phyloP scores from a whole-genome alignment of 2,888 invertebrate species.

The Polyommatus icarus region DNA sequence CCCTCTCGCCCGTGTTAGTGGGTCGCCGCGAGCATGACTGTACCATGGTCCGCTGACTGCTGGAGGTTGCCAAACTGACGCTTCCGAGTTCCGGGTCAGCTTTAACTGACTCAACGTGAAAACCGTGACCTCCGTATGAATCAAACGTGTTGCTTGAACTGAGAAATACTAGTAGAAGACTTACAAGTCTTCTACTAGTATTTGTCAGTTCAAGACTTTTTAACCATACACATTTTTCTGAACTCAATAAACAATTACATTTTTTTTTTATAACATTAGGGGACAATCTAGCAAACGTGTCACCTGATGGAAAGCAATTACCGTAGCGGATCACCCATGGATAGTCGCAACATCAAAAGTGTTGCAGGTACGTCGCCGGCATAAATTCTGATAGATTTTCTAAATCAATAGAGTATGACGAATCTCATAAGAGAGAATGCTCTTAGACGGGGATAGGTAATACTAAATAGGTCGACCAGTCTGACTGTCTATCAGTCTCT shows the following conservation, averaged over 20 bases:
- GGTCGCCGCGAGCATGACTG: constrained; percentile 7
- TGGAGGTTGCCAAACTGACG: constrained; percentile 2
- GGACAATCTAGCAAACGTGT: too few species aligned
- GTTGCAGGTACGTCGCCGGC: too few species aligned
- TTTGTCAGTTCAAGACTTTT: too few species aligned
- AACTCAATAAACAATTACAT: neutral
- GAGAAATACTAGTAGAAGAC: neutral
- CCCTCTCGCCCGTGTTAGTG: constrained; percentile 4
- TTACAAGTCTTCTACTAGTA: too few species aligned
- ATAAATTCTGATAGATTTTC: neutral
- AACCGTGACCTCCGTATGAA: neutral
- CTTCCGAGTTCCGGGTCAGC: constrained; percentile 14
- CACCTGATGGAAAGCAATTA: too few species aligned
- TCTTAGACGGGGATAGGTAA: neutral
- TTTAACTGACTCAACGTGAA: neutral
- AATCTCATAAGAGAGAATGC: neutral
- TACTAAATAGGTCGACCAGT: neutral
- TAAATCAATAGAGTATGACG: neutral
- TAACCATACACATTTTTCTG: neutral
- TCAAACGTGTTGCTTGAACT: neutral
- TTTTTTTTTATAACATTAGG: too few species aligned
- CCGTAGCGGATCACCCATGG: too few species aligned
- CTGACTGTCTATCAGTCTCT: neutral
- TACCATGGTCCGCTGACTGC: neutral
- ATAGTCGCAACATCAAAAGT: too few species aligned